Conservation (phyloP, 92 coral and sea anemone species). For the Heteractis magnifica region DNA sequence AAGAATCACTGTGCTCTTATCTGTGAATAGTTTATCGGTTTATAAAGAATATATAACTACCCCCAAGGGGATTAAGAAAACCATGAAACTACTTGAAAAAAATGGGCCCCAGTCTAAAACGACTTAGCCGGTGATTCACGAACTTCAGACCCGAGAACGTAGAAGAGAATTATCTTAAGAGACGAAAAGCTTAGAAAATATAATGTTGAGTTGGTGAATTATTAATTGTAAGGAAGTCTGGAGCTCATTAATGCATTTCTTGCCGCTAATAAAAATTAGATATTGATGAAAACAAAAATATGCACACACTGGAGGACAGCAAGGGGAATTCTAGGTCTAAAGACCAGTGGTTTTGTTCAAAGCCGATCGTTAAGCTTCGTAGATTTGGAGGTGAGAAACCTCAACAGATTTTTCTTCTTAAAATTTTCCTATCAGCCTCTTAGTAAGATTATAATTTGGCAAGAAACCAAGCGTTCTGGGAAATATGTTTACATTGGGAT, state of each 20-base stretch:
- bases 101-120: background rate
- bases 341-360: slow-evolving; percentile 3
- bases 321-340: background rate
- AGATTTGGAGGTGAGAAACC: background rate
- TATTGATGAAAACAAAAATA: slow-evolving; percentile 33
- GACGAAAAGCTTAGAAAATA: background rate
- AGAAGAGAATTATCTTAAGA: background rate
- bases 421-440: background rate
- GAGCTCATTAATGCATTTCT: slow-evolving; percentile 5
- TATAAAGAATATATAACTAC: background rate
- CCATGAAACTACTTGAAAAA: background rate
- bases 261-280: slow-evolving; percentile 27
- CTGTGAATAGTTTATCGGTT: background rate
- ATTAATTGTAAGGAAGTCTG: slow-evolving; percentile 26
- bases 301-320: slow-evolving; percentile 10
- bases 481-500: slow-evolving; percentile 4
- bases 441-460: background rate
- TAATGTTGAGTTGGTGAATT: slow-evolving; percentile 11
- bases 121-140: background rate
- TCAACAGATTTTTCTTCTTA: background rate
- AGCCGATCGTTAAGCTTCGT: background rate
- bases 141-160: background rate
- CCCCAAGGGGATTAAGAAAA: background rate
- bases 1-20: background rate
- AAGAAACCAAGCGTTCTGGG: background rate